Conservation (phyloP, 2,797 vertebrate species). For the Streptopelia turtur region DNA sequence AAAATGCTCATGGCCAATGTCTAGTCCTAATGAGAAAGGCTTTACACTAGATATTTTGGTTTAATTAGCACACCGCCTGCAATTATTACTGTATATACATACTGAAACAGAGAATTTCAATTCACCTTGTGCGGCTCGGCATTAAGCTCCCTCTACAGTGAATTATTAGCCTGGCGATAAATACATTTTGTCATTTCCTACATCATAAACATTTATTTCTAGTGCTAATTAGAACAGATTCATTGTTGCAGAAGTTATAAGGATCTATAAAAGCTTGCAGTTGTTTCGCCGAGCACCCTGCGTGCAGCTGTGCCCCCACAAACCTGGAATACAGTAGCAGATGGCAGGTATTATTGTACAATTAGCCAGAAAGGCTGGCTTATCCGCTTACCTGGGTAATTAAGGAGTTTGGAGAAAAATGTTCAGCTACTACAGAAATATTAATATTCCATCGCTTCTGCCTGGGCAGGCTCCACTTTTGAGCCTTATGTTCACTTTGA, state of each 20-base stretch:
- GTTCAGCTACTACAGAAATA: neutral
- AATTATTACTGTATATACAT: fast-evolving
- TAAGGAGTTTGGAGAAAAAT: neutral
- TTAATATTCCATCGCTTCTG: neutral
- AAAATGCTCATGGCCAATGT: fast-evolving
- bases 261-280: slow-evolving; percentile 30
- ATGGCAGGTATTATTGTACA: slow-evolving; percentile 34
- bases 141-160: neutral
- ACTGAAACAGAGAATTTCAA: neutral
- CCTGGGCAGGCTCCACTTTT: neutral
- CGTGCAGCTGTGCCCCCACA: slow-evolving; percentile 52
- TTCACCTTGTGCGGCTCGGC: neutral
- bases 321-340: slow-evolving; percentile 26
- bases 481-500: neutral
- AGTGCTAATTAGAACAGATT: slow-evolving; percentile 60
- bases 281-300: slow-evolving; percentile 5
- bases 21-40: neutral
- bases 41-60: neutral
- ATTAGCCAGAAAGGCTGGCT: slow-evolving; percentile 4
- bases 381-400: slow-evolving; percentile 22
- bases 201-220: slow-evolving; percentile 56
- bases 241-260: slow-evolving; percentile 48
- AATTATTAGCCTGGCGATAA: slow-evolving; percentile 45
- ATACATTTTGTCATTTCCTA: slow-evolving; percentile 44
- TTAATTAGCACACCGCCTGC: neutral